phyloP scores from a whole-genome alignment of 1,140 invertebrate genomes.

The Megathymus violae region DNA sequence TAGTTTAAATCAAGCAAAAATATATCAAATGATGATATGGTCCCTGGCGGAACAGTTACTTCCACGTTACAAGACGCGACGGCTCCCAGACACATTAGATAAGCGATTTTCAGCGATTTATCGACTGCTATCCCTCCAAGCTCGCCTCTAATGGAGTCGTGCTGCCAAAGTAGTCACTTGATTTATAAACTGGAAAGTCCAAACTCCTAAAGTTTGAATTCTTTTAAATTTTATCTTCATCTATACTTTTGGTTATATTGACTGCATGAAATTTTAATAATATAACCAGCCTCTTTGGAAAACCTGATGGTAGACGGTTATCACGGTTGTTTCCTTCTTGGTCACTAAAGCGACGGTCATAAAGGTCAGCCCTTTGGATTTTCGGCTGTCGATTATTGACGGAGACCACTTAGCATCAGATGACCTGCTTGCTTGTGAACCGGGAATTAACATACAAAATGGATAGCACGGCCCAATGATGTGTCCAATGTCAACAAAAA shows the following conservation, averaged over 20 bases:
- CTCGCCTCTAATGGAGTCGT: constrained; percentile 10
- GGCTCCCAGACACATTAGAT: constrained; percentile 11
- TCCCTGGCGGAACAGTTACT: constrained; percentile 22
- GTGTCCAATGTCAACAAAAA: too few relatives aligned
- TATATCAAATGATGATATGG: constrained; percentile 16
- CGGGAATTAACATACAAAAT: too few relatives aligned
- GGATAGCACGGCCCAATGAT: too few relatives aligned
- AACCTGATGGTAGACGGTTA: too few relatives aligned
- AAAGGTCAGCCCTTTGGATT: too few relatives aligned
- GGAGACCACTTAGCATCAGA: too few relatives aligned
- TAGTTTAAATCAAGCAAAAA: constrained; percentile 10
- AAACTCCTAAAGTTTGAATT: neutral
- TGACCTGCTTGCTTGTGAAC: too few relatives aligned
- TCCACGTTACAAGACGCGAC: constrained; percentile 6
- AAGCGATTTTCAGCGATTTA: constrained; percentile 24
- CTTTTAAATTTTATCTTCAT: neutral
- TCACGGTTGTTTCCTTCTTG: too few relatives aligned
- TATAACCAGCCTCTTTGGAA: too few relatives aligned
- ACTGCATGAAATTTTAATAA: too few relatives aligned
- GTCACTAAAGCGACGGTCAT: too few relatives aligned
- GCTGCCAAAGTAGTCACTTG: constrained; percentile 6
- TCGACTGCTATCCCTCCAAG: neutral
- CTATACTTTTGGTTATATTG: neutral
- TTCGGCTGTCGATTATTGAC: too few relatives aligned
- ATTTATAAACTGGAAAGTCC: neutral